phyloP scores from a whole-genome alignment of 2,888 invertebrate species.

The Diploptera punctata region DNA sequence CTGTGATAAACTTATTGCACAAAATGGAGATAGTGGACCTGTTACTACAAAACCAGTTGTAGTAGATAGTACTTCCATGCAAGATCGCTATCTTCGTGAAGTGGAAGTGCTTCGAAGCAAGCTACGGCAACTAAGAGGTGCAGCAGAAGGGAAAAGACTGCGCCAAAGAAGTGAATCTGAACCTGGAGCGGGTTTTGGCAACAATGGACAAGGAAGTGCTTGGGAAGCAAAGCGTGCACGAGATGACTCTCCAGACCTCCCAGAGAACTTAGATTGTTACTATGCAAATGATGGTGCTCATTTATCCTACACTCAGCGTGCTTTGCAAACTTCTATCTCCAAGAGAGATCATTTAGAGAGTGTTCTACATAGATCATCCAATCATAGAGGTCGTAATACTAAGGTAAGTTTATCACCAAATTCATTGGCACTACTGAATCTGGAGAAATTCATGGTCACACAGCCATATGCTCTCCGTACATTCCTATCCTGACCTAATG shows the following conservation, averaged over 20 bases:
- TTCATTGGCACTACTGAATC: too few relatives aligned
- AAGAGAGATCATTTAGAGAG: neutral
- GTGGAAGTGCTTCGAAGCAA: constrained; percentile 46
- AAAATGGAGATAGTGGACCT: neutral
- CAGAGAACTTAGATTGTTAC: neutral
- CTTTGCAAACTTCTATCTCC: neutral
- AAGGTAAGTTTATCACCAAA: neutral
- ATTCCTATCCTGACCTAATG: too few relatives aligned
- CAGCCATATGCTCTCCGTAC: too few relatives aligned
- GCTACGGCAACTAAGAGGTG: constrained; percentile 33
- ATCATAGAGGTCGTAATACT: neutral
- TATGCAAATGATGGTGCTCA: neutral
- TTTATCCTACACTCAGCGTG: neutral
- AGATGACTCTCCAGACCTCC: constrained; percentile 37
- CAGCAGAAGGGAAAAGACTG: constrained; percentile 39
- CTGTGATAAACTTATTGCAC: neutral
- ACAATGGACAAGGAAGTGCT: constrained; percentile 6
- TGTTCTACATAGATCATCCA: neutral
- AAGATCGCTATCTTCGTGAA: constrained; percentile 46
- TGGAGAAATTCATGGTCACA: too few relatives aligned
- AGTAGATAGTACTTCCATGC: constrained; percentile 29
- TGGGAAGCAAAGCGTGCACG: constrained; percentile 41
- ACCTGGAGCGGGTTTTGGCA: constrained; percentile 32
- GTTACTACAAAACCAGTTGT: neutral
- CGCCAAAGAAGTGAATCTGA: constrained; percentile 42